Percentiles rank a stretch among this genome's conserved stretches.
Conservation (phyloP, 2,888 invertebrate species). For the Himalopsyche anomala region DNA sequence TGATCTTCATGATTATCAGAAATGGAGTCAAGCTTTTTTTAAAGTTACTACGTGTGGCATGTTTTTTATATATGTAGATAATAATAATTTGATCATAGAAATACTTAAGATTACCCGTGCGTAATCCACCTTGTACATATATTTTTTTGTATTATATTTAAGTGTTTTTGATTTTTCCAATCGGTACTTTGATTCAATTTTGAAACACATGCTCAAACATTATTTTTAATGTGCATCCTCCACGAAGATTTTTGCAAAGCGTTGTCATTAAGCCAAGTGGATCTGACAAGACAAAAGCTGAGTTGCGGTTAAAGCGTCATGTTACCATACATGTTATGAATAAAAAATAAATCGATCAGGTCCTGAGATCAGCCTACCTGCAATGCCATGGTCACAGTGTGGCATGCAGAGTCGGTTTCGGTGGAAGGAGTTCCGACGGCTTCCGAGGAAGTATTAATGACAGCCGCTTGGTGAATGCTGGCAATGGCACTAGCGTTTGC, state of each 20-base stretch:
- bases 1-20: no score
- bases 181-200: no score
- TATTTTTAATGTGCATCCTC: not conserved
- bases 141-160: no score
- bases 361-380: slow-evolving; percentile 14
- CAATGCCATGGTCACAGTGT: slow-evolving; percentile 14
- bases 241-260: slow-evolving; percentile 22
- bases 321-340: not conserved
- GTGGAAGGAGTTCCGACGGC: slow-evolving; percentile 63
- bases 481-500: slow-evolving; percentile 52
- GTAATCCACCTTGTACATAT: no score
- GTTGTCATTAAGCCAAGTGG: not conserved
- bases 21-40: no score
- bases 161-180: no score
- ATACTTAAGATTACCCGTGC: no score
- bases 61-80: no score
- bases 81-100: no score
- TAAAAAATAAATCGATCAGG: not conserved
- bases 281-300: slow-evolving; percentile 11
- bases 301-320: slow-evolving; percentile 24
- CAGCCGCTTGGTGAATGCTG: slow-evolving; percentile 8
- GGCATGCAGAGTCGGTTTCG: slow-evolving; percentile 8
- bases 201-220: slow-evolving; percentile 51
- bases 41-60: no score
- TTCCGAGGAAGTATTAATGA: slow-evolving; percentile 70